Evolutionary conservation across 2,797 vertebrate genomes (phyloP).

Genomic region (Anabas testudineus): DNA sequence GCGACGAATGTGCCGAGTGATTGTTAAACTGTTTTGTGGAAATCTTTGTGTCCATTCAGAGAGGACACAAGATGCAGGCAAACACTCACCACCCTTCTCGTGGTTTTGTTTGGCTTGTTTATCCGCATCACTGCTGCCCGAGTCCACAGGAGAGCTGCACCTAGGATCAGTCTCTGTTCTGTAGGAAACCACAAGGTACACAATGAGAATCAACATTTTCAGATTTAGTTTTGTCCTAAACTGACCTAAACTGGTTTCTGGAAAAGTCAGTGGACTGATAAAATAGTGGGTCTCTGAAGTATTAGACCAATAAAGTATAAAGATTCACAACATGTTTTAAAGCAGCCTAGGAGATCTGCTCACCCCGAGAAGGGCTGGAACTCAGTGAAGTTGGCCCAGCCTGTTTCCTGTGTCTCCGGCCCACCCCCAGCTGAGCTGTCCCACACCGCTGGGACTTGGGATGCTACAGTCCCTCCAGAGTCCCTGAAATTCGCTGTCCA

Average conservation of each 20-base stretch:
- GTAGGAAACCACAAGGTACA: conserved; percentile 3
- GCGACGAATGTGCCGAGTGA: too few species aligned
- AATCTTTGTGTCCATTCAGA: background rate
- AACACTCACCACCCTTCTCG: conserved; percentile 83
- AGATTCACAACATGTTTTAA: background rate
- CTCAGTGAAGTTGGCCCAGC: conserved; percentile 94
- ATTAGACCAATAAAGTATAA: background rate
- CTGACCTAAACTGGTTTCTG: too few species aligned
- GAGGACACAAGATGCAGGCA: background rate
- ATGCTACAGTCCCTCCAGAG: conserved; percentile 71
- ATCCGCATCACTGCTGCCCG: conserved; percentile 46
- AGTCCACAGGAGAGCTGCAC: conserved; percentile 88
- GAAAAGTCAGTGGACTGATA: background rate
- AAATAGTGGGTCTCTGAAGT: background rate
- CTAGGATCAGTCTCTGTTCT: conserved; percentile 88
- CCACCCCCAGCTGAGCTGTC: conserved; percentile 62
- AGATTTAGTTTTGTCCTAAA: too few species aligned
- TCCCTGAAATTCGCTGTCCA: conserved; percentile 90
- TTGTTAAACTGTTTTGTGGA: background rate
- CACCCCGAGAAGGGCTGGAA: conserved; percentile 95
- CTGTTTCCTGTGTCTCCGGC: conserved; percentile 81
- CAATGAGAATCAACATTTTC: too few species aligned
- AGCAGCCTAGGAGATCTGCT: background rate
- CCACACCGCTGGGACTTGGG: conserved; percentile 86
- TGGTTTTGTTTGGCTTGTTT: conserved; percentile 79